Base-by-base conservation (phyloP, 1,140 invertebrate species). In the Aphis gossypii region DNA sequence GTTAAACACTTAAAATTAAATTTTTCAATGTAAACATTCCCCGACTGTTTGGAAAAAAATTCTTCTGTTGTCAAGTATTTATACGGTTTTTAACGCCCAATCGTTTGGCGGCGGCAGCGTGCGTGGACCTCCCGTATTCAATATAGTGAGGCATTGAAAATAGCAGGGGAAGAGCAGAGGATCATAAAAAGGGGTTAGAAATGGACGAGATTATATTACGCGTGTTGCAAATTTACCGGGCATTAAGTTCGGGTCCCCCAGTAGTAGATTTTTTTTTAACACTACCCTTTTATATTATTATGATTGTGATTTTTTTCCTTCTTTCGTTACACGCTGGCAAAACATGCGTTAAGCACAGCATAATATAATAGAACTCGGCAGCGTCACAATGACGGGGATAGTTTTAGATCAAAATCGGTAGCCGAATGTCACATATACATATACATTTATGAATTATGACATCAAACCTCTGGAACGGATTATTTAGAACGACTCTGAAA, bases 191-290 rank as follows among this genome's bases (percentile, higher is more conserved):
- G 38, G 38, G 54, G 9, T 30, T 88, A 51, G 30, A n/a, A 76
- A 76, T 54, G 51, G 51, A 56, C 87, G 87, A 90, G 88, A 60
- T 90, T 87, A 87, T 87, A 87, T 87, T 35, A 89, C 90, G 90
- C 90, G 90, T 92, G 90, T 92, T 41, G 90, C 90, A 82, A 92
- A 92, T 92, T 92, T 92, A 92, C 90, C 44, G 90, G 68, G 90
- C n/a, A 92, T 92, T 92, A 92, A 92, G 90, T 82, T 21, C 54
- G 92, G 11, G 76, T 82, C 48, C 46, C 92, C 46, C 76, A 51
- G 23, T 92, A 48, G 82, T 41, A 35, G 68, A 76, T 83, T 92
- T 83, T 82, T 82, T 83, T 84, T 23, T 30, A 35, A 92, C 90
- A 48, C 38, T 38, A 68, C 88, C 51, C 51, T n/a, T 54, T 48